These are phyloP conservation scores for Pholis gunnellus DNA, from an alignment of 2,113 vertebrate genomes.

Conservation along the genomic window DNA sequence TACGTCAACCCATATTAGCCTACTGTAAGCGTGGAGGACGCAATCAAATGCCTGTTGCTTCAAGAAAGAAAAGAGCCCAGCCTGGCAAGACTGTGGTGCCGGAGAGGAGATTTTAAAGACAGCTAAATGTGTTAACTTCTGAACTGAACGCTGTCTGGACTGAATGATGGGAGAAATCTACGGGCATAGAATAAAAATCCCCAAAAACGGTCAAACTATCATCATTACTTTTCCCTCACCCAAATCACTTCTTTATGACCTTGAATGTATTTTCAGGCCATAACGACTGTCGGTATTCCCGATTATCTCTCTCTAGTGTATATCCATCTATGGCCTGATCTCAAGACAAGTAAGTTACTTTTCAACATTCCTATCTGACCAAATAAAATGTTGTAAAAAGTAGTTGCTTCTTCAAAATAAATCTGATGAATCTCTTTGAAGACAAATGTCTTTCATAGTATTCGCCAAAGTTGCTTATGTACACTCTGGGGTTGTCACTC, in stretches of 20 bases:
- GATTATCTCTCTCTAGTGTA: background rate
- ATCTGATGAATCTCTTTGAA: background rate
- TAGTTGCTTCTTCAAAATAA: background rate
- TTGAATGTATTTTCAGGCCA: background rate
- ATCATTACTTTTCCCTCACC: background rate
- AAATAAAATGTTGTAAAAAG: background rate
- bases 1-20: background rate
- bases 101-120: background rate
- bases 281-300: background rate
- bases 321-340: background rate
- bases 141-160: background rate
- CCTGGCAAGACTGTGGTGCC: too few species aligned
- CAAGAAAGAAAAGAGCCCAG: conserved; percentile 6
- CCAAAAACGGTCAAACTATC: background rate
- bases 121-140: background rate
- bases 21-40: background rate
- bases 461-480: background rate
- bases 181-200: background rate
- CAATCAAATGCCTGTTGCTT: conserved; percentile 20
- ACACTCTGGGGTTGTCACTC: background rate
- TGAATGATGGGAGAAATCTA: background rate
- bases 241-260: background rate
- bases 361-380: background rate
- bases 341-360: background rate
- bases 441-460: background rate